phyloP scores from a whole-genome alignment of 1,140 invertebrate species.

The Colletes latitarsis region DNA sequence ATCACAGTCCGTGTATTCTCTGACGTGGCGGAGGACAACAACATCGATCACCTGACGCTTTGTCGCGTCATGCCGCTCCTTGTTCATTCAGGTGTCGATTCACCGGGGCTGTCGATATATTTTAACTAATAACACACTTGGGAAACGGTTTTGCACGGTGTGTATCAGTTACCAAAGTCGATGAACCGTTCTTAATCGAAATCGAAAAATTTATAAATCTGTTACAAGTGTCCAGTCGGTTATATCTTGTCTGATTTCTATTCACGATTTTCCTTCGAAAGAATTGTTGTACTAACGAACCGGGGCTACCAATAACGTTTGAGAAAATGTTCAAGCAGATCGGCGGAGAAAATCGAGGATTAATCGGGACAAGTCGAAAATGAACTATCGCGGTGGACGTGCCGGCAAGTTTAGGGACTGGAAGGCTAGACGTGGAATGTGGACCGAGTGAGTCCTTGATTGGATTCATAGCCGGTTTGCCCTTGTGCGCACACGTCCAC shows the following conservation, averaged over 20 bases:
- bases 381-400: not conserved
- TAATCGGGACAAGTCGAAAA: not conserved
- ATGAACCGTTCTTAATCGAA: not conserved
- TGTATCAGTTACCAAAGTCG: not conserved
- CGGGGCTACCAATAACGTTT: not conserved
- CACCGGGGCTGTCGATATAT: slow-evolving; percentile 59
- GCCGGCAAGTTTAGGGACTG: slow-evolving; percentile 71
- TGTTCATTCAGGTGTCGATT: slow-evolving; percentile 67
- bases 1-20: slow-evolving; percentile 43
- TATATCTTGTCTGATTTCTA: not conserved
- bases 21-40: slow-evolving; percentile 34
- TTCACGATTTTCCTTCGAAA: not conserved
- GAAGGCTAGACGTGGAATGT: slow-evolving; percentile 76
- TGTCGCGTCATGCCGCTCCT: slow-evolving; percentile 68
- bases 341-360: not conserved
- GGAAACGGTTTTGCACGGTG: not conserved
- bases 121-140: slow-evolving; percentile 59
- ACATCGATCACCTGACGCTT: slow-evolving; percentile 73
- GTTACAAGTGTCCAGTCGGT: too few species aligned
- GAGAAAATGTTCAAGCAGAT: not conserved
- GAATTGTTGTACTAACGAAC: not conserved
- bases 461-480: slow-evolving; percentile 69
- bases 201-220: not conserved
- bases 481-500: slow-evolving; percentile 42
- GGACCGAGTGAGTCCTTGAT: slow-evolving; percentile 76